Evolutionary conservation across 1,140 invertebrate species (phyloP).

Genomic region (Drosophila arawakana): DNA sequence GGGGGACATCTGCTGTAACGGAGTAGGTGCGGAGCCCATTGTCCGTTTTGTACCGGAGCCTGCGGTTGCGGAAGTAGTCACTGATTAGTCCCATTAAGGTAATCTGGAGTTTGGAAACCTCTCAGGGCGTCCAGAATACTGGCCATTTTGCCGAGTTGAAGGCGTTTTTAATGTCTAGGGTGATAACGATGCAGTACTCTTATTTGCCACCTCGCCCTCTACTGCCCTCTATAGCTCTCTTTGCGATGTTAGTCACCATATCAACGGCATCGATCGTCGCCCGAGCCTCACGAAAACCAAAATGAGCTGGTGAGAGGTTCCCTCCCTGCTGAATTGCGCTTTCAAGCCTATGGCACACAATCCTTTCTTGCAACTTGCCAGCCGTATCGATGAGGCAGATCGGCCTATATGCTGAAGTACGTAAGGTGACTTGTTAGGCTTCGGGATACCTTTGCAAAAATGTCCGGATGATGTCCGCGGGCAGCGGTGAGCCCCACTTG

Average conservation of each 20-base stretch:
- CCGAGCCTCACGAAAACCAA: neutral
- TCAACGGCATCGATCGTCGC: neutral
- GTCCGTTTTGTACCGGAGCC: no score
- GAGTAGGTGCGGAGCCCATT: no score
- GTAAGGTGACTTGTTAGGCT: neutral
- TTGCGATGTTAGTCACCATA: neutral
- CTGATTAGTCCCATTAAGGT: no score
- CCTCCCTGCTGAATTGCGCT: neutral
- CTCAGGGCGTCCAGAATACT: no score
- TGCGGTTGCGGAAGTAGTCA: no score
- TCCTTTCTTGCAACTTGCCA: neutral
- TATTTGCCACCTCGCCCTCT: neutral
- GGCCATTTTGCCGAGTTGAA: no score
- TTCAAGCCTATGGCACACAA: neutral
- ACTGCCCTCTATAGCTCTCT: neutral
- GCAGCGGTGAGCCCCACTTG: no score
- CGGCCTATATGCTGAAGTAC: neutral
- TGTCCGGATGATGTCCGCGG: no score
- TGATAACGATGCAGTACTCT: no score
- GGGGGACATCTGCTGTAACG: neutral
- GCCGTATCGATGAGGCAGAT: neutral
- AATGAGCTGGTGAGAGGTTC: neutral
- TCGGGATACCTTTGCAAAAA: neutral
- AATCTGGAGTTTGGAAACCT: no score
- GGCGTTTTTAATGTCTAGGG: no score